Conservation (phyloP, 2,113 vertebrate genomes). For the Elachura formosa region DNA sequence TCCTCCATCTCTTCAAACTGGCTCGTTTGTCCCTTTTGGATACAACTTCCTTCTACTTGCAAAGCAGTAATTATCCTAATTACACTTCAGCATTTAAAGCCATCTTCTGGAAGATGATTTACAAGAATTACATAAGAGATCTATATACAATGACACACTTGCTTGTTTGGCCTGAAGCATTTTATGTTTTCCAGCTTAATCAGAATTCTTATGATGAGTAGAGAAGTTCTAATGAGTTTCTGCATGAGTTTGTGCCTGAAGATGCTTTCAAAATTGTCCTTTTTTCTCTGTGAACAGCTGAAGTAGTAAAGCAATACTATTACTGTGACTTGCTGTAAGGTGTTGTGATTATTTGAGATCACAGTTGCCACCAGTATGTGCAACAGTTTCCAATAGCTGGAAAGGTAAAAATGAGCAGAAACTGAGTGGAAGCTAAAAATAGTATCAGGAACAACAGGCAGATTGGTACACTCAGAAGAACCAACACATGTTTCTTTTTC, state of each 20-base stretch:
- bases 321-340: neutral
- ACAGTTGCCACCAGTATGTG: neutral
- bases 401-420: neutral
- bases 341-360: neutral
- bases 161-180: constrained; percentile 57
- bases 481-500: neutral
- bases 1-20: constrained; percentile 24
- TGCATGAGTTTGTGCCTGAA: neutral
- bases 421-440: neutral
- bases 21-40: constrained; percentile 48
- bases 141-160: constrained; percentile 57
- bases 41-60: constrained; percentile 66
- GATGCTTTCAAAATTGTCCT: constrained; percentile 20
- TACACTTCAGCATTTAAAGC: constrained; percentile 65
- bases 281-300: neutral
- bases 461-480: neutral
- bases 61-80: constrained; percentile 73
- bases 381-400: neutral
- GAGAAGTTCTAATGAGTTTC: constrained; percentile 56
- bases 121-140: constrained; percentile 64
- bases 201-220: constrained; percentile 48
- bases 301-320: neutral
- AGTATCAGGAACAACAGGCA: neutral
- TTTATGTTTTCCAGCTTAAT: constrained; percentile 67
- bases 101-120: constrained; percentile 65